Evolutionary conservation across 1,140 invertebrate genomes (phyloP), one percentile per base, ranked within the genome.

Genomic region (Anastrepha ludens): DNA sequence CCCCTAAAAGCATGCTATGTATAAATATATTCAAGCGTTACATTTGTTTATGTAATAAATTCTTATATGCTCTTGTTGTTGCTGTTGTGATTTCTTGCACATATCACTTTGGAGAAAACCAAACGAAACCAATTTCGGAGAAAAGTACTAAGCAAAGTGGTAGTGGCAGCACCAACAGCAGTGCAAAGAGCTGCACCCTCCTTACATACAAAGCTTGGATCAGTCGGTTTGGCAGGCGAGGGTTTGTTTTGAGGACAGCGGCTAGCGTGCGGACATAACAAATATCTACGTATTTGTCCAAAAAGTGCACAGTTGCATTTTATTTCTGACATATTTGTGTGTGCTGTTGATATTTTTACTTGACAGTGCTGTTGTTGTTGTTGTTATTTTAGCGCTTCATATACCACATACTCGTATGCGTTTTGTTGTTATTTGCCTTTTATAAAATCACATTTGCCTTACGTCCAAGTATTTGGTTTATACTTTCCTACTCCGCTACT

Each of bases 261-360:
- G 8, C 47, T 29, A 81, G n/a, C n/a, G 8, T 50, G 47, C 74
- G 74, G 74, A 81, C 74, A 81, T 81, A 81, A 81, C 74, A 81
- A 81, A 81, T 81, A 81, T 81, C 74, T 20, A 55, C 17, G 74
- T 55, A 81, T 81, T 81, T 81, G 74, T 81, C 47, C 47, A 55
- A 81, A 81, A 81, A 81, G 74, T 81, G 74, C 74, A 81, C 74
- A 81, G 74, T 81, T 81, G 74, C 74, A 81, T 81, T 81, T 81
- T 55, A 81, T 81, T 81, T 81, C 74, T 81, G 74, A 81, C 74
- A 81, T 81, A 81, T 81, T 81, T 81, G 74, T 81, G 74, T n/a
- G 50, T 50, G 74, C 47, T 81, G 39, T 17, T 81, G 44, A 81
- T 81, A 81, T 55, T 81, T 81, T 55, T 81, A 29, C 29, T 29